A percentile compares a stretch with the other conserved stretches of the same genome.
These are phyloP conservation scores for Paratilapia polleni DNA, from an alignment of 2,113 vertebrate species.

Conservation along the genomic window DNA sequence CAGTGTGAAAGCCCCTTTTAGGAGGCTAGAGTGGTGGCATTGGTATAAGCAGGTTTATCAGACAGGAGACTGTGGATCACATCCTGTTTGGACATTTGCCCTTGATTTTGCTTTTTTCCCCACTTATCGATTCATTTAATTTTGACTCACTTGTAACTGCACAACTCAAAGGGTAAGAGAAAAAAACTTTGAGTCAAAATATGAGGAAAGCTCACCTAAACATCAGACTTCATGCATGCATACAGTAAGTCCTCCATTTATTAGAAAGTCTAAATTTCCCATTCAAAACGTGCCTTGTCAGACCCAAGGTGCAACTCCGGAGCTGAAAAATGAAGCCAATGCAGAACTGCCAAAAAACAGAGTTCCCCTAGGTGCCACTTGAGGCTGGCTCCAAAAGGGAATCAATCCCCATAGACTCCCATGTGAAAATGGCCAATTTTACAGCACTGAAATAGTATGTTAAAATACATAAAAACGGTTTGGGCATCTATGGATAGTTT, in stretches of 20 bases:
- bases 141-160: not conserved
- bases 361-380: not conserved
- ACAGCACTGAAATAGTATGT: not conserved
- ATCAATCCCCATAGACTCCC: not conserved
- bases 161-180: too few relatives aligned
- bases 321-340: not conserved
- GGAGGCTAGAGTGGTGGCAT: too few relatives aligned
- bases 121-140: not conserved
- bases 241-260: not conserved
- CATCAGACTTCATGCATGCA: too few relatives aligned
- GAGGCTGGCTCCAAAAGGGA: not conserved
- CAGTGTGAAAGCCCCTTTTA: too few relatives aligned
- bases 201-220: too few relatives aligned
- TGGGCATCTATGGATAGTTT: not conserved
- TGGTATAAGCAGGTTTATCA: not conserved
- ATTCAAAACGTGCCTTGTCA: not conserved
- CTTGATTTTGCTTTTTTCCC: not conserved
- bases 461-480: not conserved
- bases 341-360: not conserved
- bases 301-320: not conserved
- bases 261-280: fast-evolving
- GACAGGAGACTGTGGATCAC: not conserved
- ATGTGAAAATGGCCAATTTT: not conserved
- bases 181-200: too few relatives aligned
- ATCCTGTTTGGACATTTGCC: not conserved